Conservation (phyloP, 2,113 vertebrate species). For the Lepidiolamprologus cunningtoni region DNA sequence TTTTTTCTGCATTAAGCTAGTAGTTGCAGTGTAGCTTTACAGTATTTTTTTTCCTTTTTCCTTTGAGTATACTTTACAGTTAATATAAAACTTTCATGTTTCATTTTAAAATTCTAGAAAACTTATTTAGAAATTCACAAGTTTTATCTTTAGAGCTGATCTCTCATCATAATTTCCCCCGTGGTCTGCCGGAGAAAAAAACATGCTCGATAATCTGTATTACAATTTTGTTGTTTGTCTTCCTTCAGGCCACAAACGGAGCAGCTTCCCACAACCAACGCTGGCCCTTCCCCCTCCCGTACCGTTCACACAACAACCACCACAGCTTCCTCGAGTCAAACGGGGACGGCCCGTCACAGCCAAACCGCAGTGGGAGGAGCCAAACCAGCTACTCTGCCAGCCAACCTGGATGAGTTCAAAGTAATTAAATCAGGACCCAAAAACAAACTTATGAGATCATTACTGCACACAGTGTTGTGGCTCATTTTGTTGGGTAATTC, state of each 20-base stretch:
- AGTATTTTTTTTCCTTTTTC: neutral
- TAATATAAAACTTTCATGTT: neutral
- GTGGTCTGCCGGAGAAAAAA: neutral
- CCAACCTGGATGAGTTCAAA: conserved; percentile 95
- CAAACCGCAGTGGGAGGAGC: conserved; percentile 59
- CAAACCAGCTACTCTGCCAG: conserved; percentile 79
- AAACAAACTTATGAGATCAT: neutral
- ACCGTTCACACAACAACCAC: conserved; percentile 56
- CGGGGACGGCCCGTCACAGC: conserved; percentile 72
- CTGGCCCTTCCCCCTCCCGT: conserved; percentile 66
- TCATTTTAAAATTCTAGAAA: neutral
- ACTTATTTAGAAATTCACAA: neutral
- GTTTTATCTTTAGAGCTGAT: neutral
- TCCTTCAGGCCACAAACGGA: conserved; percentile 76
- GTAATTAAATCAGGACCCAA: conserved; percentile 50
- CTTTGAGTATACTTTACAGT: neutral
- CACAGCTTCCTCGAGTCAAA: conserved; percentile 54
- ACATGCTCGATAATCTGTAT: neutral
- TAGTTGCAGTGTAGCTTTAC: neutral
- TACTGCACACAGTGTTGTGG: neutral
- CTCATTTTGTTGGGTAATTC: neutral
- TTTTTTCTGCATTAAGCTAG: neutral
- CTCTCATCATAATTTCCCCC: neutral
- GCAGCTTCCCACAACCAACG: conserved; percentile 59
- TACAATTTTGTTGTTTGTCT: neutral